These are phyloP conservation scores for Ceyx melanurus DNA, from an alignment of 2,113 vertebrate species.

Conservation along the genomic window DNA sequence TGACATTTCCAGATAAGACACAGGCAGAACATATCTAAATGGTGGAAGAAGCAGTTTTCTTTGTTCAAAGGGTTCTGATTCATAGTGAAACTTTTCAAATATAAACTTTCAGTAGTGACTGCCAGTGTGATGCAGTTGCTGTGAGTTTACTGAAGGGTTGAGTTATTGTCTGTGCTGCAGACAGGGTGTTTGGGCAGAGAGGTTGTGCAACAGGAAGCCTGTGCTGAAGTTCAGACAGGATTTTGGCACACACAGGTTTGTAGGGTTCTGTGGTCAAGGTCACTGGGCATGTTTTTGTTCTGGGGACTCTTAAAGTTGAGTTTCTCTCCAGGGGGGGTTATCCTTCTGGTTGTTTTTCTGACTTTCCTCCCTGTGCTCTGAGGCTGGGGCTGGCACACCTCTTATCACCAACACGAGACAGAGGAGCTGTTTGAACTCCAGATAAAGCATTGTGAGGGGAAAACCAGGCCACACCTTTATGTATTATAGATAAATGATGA, in stretches of 20 bases:
- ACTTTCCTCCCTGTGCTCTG: background rate
- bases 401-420: rapidly evolving
- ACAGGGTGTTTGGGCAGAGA: background rate
- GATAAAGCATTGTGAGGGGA: rapidly evolving
- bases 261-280: background rate
- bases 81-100: background rate
- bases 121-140: background rate
- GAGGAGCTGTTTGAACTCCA: background rate
- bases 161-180: constrained; percentile 15
- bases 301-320: background rate
- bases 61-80: background rate
- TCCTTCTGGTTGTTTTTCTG: background rate
- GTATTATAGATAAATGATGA: background rate
- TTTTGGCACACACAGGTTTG: constrained; percentile 25
- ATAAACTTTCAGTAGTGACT: background rate
- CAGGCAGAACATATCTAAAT: rapidly evolving
- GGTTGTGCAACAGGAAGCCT: constrained; percentile 51
- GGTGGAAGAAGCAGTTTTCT: background rate
- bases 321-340: background rate
- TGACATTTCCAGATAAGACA: background rate
- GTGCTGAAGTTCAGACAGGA: background rate
- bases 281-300: background rate
- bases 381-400: background rate
- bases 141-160: background rate
- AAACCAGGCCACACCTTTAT: background rate